Base-by-base conservation (phyloP, 2,113 vertebrate genomes). In the Ibidorhyncha struthersii region DNA sequence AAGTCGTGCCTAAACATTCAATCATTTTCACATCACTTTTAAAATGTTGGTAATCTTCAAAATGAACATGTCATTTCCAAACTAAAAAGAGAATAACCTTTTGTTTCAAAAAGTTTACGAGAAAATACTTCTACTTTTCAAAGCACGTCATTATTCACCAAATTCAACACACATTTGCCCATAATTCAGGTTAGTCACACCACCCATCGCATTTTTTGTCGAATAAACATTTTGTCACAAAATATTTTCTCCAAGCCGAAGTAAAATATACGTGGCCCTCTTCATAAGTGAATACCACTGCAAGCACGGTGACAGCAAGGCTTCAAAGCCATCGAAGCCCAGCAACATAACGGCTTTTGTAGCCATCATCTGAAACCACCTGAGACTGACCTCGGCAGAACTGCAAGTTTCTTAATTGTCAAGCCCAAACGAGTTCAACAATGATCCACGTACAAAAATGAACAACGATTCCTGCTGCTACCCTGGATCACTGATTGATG, bases 401-500 rank as follows among this genome's bases (percentile, higher is more conserved):
- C 30, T 38, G 23, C 72, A 77, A 53, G 69, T 32, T 38, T 78
- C 76, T 65, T 78, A 80, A 96, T 69, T 85, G 84, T 90, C 91
- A 78, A 38, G 93, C 52, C 86, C 30, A 43, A 82, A 85, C 43
- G 94, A 95, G 61, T 50, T 89, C 61, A 96, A 83, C 82, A 67
- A 47, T 18, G 78, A 89, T 49, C 78, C 50, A 76, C 25, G 63
- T 70, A 95, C 71, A 91, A 90, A 95, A 81, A 65, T 41, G 53
- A 95, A 62, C 76, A 59, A 14, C 2, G 5, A 94, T 89, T 89
- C 45, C 89, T 86, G 61, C 89, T 82, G 50, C 94, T 32, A 18
- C 80, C 74, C 82, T 94, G 55, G 49, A 58, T 72, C 87, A 86
- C 93, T 97, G 97, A 97, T 85, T 90, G 93, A 95, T 97, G 81